phyloP scores from a whole-genome alignment of 2,888 invertebrate genomes.

The Rotaria magnacalcarata region DNA sequence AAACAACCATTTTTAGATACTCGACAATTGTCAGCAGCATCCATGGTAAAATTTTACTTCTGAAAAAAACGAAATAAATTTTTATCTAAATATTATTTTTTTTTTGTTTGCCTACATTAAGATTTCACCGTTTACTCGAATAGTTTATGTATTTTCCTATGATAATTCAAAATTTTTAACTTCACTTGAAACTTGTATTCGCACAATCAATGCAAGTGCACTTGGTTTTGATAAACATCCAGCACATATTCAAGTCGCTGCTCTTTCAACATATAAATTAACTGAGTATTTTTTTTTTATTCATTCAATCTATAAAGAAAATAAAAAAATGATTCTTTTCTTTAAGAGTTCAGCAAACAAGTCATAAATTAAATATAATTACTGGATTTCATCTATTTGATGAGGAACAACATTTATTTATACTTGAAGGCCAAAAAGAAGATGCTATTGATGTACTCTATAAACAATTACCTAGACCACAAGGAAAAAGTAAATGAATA shows the following conservation, averaged over 20 bases:
- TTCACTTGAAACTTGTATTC: constrained; percentile 50
- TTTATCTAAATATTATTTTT: neutral
- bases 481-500: constrained; percentile 50
- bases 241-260: constrained; percentile 54
- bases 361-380: constrained; percentile 54
- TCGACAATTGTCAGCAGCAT: constrained; percentile 8
- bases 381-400: constrained; percentile 59
- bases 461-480: constrained; percentile 52
- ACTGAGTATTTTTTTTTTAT: constrained; percentile 51
- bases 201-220: constrained; percentile 53
- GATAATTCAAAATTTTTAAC: constrained; percentile 52
- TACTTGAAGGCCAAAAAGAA: constrained; percentile 55
- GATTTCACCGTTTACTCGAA: constrained; percentile 57
- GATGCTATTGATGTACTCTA: constrained; percentile 52
- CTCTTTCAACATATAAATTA: constrained; percentile 57
- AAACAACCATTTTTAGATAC: neutral
- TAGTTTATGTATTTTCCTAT: constrained; percentile 55
- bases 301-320: neutral
- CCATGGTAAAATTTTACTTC: neutral
- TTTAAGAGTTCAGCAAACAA: constrained; percentile 54
- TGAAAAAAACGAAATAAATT: neutral
- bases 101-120: constrained; percentile 18
- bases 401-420: constrained; percentile 54
- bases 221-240: constrained; percentile 55
- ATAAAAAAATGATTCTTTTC: neutral